Evolutionary conservation across 2,888 invertebrate species (phyloP), one percentile per base, ranked within the genome.

Genomic region (Athalia cordata): DNA sequence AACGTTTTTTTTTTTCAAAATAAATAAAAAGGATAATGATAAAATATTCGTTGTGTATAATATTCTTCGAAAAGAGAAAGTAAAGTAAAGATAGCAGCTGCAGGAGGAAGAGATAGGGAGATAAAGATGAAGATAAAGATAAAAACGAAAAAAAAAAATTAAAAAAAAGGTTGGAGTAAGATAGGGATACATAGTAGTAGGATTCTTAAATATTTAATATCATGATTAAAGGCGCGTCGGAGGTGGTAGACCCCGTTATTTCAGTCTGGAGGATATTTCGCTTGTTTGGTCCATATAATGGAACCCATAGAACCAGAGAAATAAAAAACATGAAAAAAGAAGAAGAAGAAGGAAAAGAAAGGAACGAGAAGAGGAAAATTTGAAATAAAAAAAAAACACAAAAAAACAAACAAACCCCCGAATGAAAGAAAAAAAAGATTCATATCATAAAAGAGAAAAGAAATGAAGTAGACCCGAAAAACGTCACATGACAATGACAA

Each of bases 161-260:
- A 49, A 50, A 52, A 13, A 29, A 15, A 50, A 52, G 8, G 50
- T 13, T 9, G 45, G n/a, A 45, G 45, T 11, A 61, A 61, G 8
- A 6, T 4, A 13, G 13, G 61, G 6, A n/a, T 65, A 45, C 65
- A 13, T 45, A 47, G n/a, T 5, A 5, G 3, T 6, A 29, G 8
- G 55, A 68, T 89, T 89, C 88, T 87, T 89, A 88, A 89, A 89
- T 89, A 87, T 90, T 89, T 90, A 90, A 90, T 89, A 89, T 89
- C 89, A 88, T 89, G 89, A 90, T 90, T 90, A 90, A 89, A 89
- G 89, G 87, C 88, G 84, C 87, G 62, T n/a, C 62, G 15, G 45
- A 9, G 45, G n/a, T 86, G 87, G 43, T 50, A 55, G 55, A 74
- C 88, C 88, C 89, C 89, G 89, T 89, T 89, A 89, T 89, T 89